phyloP scores from a whole-genome alignment of 2,797 vertebrate species.

The Microcaecilia unicolor region DNA sequence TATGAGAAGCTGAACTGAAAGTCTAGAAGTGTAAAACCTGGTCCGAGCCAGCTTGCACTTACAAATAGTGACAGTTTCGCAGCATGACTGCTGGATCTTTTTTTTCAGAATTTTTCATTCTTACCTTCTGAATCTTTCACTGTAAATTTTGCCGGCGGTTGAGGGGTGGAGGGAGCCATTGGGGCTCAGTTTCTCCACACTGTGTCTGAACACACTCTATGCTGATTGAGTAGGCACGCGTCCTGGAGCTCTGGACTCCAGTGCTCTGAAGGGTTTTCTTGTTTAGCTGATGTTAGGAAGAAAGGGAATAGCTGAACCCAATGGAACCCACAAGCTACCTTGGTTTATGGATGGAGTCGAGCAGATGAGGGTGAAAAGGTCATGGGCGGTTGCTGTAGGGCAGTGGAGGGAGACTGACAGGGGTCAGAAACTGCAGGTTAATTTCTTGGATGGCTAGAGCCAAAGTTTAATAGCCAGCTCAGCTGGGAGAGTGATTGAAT shows the following conservation, averaged over 20 bases:
- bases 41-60: no score
- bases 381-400: slow-evolving; percentile 28
- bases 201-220: no score
- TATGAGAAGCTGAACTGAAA: no score
- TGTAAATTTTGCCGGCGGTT: no score
- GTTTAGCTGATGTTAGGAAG: background rate
- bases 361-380: slow-evolving; percentile 29
- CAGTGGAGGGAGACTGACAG: slow-evolving; percentile 13
- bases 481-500: slow-evolving; percentile 48
- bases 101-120: no score
- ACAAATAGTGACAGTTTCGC: no score
- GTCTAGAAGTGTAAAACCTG: no score
- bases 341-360: slow-evolving; percentile 37
- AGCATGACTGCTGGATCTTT: no score
- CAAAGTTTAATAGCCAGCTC: slow-evolving; percentile 46
- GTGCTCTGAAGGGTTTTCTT: background rate
- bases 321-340: slow-evolving; percentile 18
- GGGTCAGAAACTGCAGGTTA: slow-evolving; percentile 33
- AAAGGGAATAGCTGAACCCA: background rate
- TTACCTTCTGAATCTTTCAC: no score
- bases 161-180: no score
- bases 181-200: no score
- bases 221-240: background rate
- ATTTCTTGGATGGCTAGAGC: slow-evolving; percentile 46
- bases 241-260: no score